A percentile compares a stretch with the other conserved stretches of the same genome.
Conservation (phyloP, 2,888 invertebrate genomes). For the Agonum fuliginosum region DNA sequence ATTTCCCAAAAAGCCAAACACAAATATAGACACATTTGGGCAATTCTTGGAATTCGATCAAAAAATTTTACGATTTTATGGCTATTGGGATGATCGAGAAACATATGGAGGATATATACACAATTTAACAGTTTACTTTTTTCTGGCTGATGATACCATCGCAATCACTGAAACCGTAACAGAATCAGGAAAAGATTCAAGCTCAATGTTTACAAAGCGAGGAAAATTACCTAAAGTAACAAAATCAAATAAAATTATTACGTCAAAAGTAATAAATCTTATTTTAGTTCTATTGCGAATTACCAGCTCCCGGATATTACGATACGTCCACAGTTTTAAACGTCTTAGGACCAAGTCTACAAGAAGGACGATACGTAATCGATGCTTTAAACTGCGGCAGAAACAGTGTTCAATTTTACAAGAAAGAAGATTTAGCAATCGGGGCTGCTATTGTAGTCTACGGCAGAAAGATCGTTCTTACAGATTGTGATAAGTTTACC, state of each 20-base stretch:
- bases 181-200: slow-evolving; percentile 81
- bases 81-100: slow-evolving; percentile 92
- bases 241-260: slow-evolving; percentile 49
- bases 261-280: slow-evolving; percentile 3
- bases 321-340: slow-evolving; percentile 77
- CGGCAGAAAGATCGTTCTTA: slow-evolving; percentile 86
- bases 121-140: slow-evolving; percentile 87
- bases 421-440: slow-evolving; percentile 86
- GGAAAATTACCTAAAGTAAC: slow-evolving; percentile 85
- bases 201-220: slow-evolving; percentile 83
- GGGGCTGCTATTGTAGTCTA: slow-evolving; percentile 88
- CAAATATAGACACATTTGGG: slow-evolving; percentile 80
- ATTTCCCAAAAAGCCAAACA: slow-evolving; percentile 74
- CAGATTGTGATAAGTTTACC: slow-evolving; percentile 90
- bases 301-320: slow-evolving; percentile 74
- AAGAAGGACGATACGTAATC: slow-evolving; percentile 75
- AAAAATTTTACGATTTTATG: slow-evolving; percentile 85
- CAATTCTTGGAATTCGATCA: slow-evolving; percentile 90
- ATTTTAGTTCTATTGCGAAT: slow-evolving; percentile 54
- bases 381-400: slow-evolving; percentile 77
- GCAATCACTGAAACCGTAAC: slow-evolving; percentile 87
- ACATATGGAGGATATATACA: slow-evolving; percentile 86
- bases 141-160: slow-evolving; percentile 90
- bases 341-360: slow-evolving; percentile 76
- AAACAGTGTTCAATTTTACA: slow-evolving; percentile 74